A percentile compares a stretch with the other conserved stretches of the same genome.
These are phyloP conservation scores for Phragmatobia fuliginosa DNA, from an alignment of 2,888 invertebrate genomes.

Conservation along the genomic window DNA sequence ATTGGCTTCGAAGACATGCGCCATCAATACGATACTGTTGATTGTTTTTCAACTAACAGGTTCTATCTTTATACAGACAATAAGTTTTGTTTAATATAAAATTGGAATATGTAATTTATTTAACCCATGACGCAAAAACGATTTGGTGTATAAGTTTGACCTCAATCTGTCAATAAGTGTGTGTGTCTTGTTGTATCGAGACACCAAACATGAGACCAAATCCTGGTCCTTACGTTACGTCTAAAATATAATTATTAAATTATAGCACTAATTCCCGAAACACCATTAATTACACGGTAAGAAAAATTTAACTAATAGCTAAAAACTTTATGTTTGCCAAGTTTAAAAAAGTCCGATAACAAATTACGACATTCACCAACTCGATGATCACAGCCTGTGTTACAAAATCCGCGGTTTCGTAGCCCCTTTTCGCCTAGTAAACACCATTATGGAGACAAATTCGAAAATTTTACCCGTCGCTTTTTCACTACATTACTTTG, in stretches of 20 bases:
- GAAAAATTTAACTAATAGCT: neutral
- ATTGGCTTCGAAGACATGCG: neutral
- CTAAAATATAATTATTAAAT: too few species aligned
- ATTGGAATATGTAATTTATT: too few species aligned
- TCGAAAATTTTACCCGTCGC: constrained; percentile 33
- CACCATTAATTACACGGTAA: neutral
- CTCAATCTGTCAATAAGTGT: too few species aligned
- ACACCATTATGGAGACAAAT: constrained; percentile 38
- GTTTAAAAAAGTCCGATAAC: neutral
- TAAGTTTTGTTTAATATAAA: too few species aligned
- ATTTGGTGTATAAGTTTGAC: too few species aligned
- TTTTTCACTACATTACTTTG: constrained; percentile 51
- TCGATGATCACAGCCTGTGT: constrained; percentile 6
- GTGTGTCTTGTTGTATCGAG: too few species aligned
- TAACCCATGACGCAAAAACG: too few species aligned
- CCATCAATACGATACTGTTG: neutral
- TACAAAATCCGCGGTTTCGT: constrained; percentile 7
- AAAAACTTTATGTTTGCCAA: neutral
- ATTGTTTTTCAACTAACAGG: neutral
- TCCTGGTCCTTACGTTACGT: too few species aligned
- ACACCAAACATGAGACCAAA: too few species aligned
- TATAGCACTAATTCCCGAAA: too few species aligned
- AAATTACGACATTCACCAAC: constrained; percentile 12
- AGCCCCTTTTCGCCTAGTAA: constrained; percentile 11
- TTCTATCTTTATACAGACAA: neutral